phyloP scores from a whole-genome alignment of 2,888 invertebrate genomes.

The Hypena proboscidalis region DNA sequence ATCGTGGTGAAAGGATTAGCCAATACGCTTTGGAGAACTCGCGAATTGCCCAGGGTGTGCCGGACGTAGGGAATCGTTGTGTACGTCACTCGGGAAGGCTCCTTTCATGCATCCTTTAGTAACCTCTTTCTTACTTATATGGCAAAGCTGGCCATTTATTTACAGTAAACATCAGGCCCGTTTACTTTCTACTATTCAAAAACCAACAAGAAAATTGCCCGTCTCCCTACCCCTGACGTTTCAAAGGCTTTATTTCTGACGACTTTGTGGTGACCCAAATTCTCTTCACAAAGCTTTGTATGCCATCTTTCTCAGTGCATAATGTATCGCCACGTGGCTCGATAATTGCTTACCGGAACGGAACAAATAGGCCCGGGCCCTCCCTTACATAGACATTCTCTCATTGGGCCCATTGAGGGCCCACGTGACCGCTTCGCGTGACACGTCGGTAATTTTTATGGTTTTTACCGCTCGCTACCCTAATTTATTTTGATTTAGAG shows the following conservation, averaged over 20 bases:
- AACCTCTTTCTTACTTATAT: no score
- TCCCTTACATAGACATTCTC: constrained; percentile 42
- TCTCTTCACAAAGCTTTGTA: constrained; percentile 36
- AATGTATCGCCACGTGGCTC: constrained; percentile 53
- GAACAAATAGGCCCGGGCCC: constrained; percentile 36
- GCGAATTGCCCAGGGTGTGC: no score
- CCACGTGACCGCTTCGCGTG: constrained; percentile 53
- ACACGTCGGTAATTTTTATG: constrained; percentile 54
- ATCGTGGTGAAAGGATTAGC: no score
- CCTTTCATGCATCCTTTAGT: no score
- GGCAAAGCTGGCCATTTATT: constrained; percentile 8
- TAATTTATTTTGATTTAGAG: constrained; percentile 15
- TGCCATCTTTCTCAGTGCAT: constrained; percentile 51
- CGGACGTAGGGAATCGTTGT: no score
- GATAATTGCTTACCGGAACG: constrained; percentile 51
- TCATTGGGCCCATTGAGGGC: constrained; percentile 71
- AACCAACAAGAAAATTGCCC: constrained; percentile 19
- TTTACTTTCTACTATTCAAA: constrained; percentile 18
- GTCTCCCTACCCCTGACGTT: constrained; percentile 16
- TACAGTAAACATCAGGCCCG: constrained; percentile 12
- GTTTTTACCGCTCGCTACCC: constrained; percentile 13
- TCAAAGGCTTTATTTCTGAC: constrained; percentile 34
- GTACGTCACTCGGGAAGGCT: no score
- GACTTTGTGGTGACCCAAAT: constrained; percentile 36
- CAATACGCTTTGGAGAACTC: no score